Conservation (phyloP, 2,888 invertebrate genomes). For the Zygothrica quintamaculata region DNA sequence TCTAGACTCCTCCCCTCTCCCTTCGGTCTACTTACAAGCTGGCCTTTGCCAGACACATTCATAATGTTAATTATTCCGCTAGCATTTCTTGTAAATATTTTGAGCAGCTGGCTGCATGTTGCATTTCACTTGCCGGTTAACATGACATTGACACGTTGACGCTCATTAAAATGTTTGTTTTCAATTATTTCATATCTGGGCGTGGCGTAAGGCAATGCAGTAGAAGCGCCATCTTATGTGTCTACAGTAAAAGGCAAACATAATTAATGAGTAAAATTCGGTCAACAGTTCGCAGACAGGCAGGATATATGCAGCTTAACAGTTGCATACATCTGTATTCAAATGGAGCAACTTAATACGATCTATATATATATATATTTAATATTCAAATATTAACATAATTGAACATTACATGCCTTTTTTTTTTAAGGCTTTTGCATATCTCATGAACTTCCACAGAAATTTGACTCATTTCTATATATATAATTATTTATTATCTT, state of each 20-base stretch:
- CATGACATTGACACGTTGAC: constrained; percentile 57
- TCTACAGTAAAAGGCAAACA: constrained; percentile 26
- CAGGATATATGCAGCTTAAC: constrained; percentile 21
- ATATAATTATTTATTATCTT: too few relatives aligned
- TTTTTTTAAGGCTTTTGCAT: too few relatives aligned
- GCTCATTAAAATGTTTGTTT: constrained; percentile 75
- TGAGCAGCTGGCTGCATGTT: constrained; percentile 19
- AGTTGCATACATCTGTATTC: constrained; percentile 3
- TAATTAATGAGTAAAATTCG: constrained; percentile 54
- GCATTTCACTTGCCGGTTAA: constrained; percentile 39
- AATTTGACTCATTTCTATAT: too few relatives aligned
- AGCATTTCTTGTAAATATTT: constrained; percentile 65
- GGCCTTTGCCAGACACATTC: constrained; percentile 15
- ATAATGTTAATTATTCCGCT: constrained; percentile 63
- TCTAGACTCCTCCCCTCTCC: constrained; percentile 4
- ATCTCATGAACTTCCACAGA: too few relatives aligned
- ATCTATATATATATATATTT: constrained; percentile 6
- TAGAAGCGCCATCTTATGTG: constrained; percentile 45
- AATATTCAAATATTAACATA: not conserved
- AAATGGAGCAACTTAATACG: constrained; percentile 19
- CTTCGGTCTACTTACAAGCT: not conserved
- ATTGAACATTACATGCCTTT: too few relatives aligned
- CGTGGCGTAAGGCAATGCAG: constrained; percentile 13
- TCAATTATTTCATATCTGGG: constrained; percentile 51
- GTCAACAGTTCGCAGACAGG: constrained; percentile 2